Percentiles rank a stretch among this genome's conserved stretches.
Conservation (phyloP, 1,140 invertebrate species). For the Colletes latitarsis region DNA sequence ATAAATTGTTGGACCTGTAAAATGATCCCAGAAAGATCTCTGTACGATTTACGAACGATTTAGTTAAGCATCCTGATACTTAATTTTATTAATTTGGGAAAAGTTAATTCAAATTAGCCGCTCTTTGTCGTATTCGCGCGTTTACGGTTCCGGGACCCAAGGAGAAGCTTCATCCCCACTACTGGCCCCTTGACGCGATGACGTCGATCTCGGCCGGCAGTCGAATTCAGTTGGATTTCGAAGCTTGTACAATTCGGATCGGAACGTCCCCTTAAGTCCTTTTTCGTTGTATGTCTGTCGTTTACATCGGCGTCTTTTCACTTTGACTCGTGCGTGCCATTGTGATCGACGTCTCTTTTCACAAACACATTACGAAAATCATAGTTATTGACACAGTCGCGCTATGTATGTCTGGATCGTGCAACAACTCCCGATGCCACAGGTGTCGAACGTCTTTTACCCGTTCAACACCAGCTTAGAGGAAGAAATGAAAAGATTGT, state of each 20-base stretch:
- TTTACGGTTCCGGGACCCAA: constrained; percentile 6
- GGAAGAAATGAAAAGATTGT: constrained; percentile 71
- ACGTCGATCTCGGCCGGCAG: constrained; percentile 10
- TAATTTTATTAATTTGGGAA: too few relatives aligned
- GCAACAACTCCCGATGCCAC: constrained; percentile 51
- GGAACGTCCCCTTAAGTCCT: neutral
- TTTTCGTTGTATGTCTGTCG: neutral
- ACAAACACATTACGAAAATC: too few relatives aligned
- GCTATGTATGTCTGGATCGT: constrained; percentile 34
- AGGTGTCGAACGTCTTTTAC: constrained; percentile 58
- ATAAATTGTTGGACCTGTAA: too few relatives aligned
- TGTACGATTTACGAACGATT: too few relatives aligned
- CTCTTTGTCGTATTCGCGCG: neutral
- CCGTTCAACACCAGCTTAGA: constrained; percentile 72
- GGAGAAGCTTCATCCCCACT: constrained; percentile 16
- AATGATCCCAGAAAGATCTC: too few relatives aligned
- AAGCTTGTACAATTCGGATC: neutral
- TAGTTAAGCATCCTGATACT: too few relatives aligned
- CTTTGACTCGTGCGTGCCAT: neutral
- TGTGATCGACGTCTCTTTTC: neutral
- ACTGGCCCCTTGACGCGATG: constrained; percentile 20
- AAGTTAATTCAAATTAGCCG: neutral
- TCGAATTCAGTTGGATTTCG: constrained; percentile 48
- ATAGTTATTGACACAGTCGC: neutral
- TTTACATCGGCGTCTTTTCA: neutral